Conservation (phyloP, 2,113 vertebrate species). For the Eptesicus fuscus region DNA sequence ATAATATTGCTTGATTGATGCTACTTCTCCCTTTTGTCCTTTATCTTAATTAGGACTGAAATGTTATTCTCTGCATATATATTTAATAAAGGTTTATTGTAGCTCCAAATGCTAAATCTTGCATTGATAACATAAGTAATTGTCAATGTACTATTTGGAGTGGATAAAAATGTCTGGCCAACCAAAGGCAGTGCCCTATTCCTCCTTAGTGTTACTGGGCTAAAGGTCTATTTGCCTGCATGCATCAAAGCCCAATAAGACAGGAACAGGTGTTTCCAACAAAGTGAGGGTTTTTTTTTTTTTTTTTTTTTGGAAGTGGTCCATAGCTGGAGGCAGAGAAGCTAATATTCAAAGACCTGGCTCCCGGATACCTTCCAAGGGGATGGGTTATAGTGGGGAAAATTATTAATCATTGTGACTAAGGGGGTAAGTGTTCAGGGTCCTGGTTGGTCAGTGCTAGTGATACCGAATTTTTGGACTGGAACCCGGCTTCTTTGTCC, state of each 20-base stretch:
- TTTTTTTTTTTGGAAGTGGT: not conserved
- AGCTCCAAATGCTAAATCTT: not conserved
- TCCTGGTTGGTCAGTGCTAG: not conserved
- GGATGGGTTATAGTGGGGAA: not conserved
- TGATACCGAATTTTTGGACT: no score
- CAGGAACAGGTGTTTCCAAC: not conserved
- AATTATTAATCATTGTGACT: not conserved
- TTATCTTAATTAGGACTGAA: not conserved
- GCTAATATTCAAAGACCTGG: not conserved
- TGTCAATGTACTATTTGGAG: not conserved
- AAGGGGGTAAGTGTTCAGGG: not conserved
- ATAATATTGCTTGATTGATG: not conserved
- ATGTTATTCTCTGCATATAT: not conserved
- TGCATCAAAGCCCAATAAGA: not conserved
- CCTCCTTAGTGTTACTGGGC: not conserved
- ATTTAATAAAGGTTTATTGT: not conserved
- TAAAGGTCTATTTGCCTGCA: not conserved
- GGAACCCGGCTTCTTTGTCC: no score
- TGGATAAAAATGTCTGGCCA: not conserved
- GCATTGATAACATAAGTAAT: not conserved
- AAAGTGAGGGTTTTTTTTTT: not conserved
- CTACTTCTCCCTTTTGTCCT: not conserved
- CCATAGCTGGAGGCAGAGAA: not conserved
- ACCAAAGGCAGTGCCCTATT: not conserved
- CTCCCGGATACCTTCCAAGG: not conserved